Base-by-base conservation (phyloP, 2,888 invertebrate genomes). In the Limenitis camilla region DNA sequence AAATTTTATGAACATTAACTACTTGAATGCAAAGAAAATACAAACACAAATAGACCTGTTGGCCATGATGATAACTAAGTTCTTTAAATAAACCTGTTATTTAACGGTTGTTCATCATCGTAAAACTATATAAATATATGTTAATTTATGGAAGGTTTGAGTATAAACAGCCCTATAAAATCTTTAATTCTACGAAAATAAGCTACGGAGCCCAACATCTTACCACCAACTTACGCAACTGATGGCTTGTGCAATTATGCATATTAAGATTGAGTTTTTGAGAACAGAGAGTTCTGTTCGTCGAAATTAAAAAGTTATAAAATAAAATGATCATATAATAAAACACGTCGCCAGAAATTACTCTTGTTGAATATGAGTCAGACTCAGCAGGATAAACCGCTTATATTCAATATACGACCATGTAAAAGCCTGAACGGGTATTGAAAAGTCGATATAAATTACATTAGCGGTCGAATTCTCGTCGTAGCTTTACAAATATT, bases 381-480 rank as follows among this genome's bases (percentile, higher is more conserved):
- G 52, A 30, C 47, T 44, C 52, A 56, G 56, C 60, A 53, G 56
- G 56, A 57, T 56, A 59, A 56, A 55, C 51, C 49, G 41, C 49
- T 40, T 47, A 53, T 50, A 39, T 52, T 50, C 43, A 61, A 61
- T 55, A 59, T 59, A 61, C 56, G 61, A 52, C 49, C 59, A 55
- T 60, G 64, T 55, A 53, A 59, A 54, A 53, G 54, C 40, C 59
- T 56, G 61, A 58, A 53, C 58, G 54, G 49, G 57, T 59, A 60
- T 60, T 61, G 59, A 58, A 51, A 56, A 58, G 56, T 60, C 59
- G 47, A 48, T 58, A 60, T 60, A 54, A 61, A 56, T 61, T 58
- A 58, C 59, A 56, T 60, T 60, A 55, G 56, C 53, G 49, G 56
- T 53, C 56, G 47, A 54, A 55, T 55, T 50, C 50, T 36, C 40